A percentile compares a stretch with the other conserved stretches of the same genome.
phyloP scores from a whole-genome alignment of 2,888 invertebrate species.

The Empis stercorea region DNA sequence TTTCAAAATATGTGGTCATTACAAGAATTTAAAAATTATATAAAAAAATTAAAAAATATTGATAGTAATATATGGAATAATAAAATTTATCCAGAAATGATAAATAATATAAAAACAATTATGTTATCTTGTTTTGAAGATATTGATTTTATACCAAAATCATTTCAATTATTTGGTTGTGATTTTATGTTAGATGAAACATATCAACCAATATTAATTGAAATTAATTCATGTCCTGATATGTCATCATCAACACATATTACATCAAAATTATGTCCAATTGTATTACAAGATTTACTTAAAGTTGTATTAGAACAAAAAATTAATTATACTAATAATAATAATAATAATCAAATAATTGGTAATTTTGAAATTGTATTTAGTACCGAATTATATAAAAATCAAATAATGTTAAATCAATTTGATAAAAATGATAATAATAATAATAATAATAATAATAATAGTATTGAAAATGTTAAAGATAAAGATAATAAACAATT shows the following conservation, averaged over 20 bases:
- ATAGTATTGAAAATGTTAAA: no score
- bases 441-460: no score
- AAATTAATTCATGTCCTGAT: conserved; percentile 84
- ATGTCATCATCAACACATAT: conserved; percentile 69
- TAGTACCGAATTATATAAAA: background rate
- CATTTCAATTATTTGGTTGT: conserved; percentile 83
- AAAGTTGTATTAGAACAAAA: conserved; percentile 56
- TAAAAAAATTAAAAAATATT: conserved; percentile 36
- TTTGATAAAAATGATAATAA: no score
- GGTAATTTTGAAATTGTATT: conserved; percentile 48
- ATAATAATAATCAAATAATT: conserved; percentile 35
- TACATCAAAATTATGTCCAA: conserved; percentile 69
- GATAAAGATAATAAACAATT: no score
- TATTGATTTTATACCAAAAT: conserved; percentile 52
- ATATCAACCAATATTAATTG: conserved; percentile 77
- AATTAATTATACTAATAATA: no score
- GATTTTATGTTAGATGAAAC: conserved; percentile 83
- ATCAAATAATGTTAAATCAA: no score
- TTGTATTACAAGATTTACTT: conserved; percentile 69
- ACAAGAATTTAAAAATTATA: conserved; percentile 53
- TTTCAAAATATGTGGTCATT: conserved; percentile 75
- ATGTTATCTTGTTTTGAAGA: conserved; percentile 65
- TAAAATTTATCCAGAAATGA: conserved; percentile 73
- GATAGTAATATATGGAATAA: conserved; percentile 46
- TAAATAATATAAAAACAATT: conserved; percentile 65